Conservation (phyloP, 2,888 invertebrate genomes). For the Suillia variegata region DNA sequence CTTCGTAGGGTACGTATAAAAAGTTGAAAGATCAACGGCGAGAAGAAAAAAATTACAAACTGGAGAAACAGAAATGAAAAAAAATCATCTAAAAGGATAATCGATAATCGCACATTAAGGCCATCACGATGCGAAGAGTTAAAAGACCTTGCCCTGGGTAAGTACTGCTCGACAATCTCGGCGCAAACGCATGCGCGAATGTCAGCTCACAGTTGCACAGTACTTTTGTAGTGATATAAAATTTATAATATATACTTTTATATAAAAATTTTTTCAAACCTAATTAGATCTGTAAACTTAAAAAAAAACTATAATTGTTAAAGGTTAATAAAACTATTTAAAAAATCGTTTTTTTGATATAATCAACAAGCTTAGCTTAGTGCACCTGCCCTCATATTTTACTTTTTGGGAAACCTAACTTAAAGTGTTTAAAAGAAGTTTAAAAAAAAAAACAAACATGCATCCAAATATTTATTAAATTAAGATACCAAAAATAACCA, state of each 20-base stretch:
- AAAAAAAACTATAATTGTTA: too few species aligned
- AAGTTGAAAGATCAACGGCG: constrained; percentile 20
- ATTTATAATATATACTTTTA: too few species aligned
- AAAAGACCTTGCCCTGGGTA: constrained; percentile 55
- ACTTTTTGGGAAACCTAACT: neutral
- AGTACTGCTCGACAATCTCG: neutral
- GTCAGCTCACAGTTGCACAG: too few species aligned
- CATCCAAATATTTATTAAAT: too few species aligned
- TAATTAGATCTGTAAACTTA: too few species aligned
- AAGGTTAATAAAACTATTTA: too few species aligned
- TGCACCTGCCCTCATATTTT: neutral
- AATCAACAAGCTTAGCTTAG: too few species aligned
- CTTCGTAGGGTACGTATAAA: neutral
- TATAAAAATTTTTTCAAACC: too few species aligned
- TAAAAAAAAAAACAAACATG: neutral
- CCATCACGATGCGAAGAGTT: constrained; percentile 17
- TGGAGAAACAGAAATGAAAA: neutral
- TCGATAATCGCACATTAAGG: constrained; percentile 24
- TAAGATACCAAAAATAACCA: too few species aligned
- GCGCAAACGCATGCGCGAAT: too few species aligned
- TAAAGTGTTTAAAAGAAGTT: neutral
- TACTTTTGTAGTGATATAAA: too few species aligned
- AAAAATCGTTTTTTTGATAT: too few species aligned
- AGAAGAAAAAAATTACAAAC: neutral
- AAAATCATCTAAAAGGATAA: constrained; percentile 13